Conservation (phyloP, 2,888 invertebrate species). For the Ormyrus nitidulus region DNA sequence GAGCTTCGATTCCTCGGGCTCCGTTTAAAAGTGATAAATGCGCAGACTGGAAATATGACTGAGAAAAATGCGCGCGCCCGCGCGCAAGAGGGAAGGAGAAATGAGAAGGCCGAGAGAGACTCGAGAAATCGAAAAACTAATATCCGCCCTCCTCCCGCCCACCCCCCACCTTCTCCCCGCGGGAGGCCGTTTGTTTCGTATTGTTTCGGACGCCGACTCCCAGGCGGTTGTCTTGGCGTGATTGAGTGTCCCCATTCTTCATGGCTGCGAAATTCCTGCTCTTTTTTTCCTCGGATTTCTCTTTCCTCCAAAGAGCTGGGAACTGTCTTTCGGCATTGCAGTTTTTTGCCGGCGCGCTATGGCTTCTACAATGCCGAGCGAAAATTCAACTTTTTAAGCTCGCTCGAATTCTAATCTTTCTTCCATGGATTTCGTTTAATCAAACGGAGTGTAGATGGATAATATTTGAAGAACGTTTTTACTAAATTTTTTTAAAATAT, state of each 20-base stretch:
- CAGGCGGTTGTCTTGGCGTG: slow-evolving; percentile 72
- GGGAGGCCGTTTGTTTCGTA: slow-evolving; percentile 74
- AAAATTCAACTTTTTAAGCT: too few relatives aligned
- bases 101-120: slow-evolving; percentile 56
- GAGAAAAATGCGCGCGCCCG: slow-evolving; percentile 69
- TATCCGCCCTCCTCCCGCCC: slow-evolving; percentile 69
- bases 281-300: not conserved
- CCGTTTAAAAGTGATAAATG: slow-evolving; percentile 73
- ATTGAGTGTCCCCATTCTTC: slow-evolving; percentile 75
- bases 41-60: slow-evolving; percentile 71
- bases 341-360: not conserved
- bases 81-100: slow-evolving; percentile 53
- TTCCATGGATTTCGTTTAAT: too few relatives aligned
- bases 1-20: slow-evolving; percentile 56
- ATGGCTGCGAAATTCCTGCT: slow-evolving; percentile 60
- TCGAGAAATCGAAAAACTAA: slow-evolving; percentile 74
- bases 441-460: too few relatives aligned
- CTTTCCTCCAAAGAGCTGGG: not conserved
- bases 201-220: slow-evolving; percentile 72
- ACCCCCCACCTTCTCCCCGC: too few relatives aligned
- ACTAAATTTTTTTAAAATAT: too few relatives aligned
- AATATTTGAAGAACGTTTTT: too few relatives aligned
- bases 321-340: not conserved
- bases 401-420: too few relatives aligned
- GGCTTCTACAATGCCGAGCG: too few relatives aligned